Evolutionary conservation across 2,797 vertebrate genomes (phyloP), one percentile per base, ranked within the genome.

Genomic region (Eptatretus atami): DNA sequence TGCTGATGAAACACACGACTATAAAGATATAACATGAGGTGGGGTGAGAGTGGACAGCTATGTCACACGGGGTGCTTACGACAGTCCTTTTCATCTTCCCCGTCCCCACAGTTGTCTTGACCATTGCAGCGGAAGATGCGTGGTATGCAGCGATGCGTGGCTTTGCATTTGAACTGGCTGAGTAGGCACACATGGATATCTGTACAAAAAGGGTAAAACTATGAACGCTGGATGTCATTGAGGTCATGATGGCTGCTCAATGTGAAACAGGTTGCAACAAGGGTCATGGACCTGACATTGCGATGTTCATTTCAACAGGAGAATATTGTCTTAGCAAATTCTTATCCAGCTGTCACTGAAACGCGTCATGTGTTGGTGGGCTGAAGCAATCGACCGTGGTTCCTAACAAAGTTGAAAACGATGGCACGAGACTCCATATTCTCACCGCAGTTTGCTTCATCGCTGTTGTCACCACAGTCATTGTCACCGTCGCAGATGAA

Each of bases 51-150:
- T 25, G 64, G 53, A 53, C 63, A n/a, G 52, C 2, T 25, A 0
- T 0, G 12, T 15, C 2, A 9, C 53, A 63, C 52, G 19, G 44
- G 67, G 57, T 64, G 79, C 87, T 83, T 70, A 96, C 90, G 90
- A 65, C 90, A 96, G 69, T 96, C 90, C 67, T 83, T 82, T 72
- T 96, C 90, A 0, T 96, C 90, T 73, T 95, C 90, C 54, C 88
- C 86, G 0, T 94, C 84, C 0, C 84, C 85, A 0, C 88, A 95
- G 78, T 96, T 96, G 74, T 88, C 87, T 70, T 95, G 90, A 3
- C 90, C 88, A 0, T 95, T 96, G 70, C 87, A 95, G 67, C 86
- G 84, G 80, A 94, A 90, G 69, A 96, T 93, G 25, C 86, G 86
- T 0, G 90, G 88, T 66, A 96, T 96, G 69, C 90, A 96, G 72